Percentiles rank a stretch among this genome's conserved stretches.
phyloP scores from a whole-genome alignment of 2,797 vertebrate genomes.

The Sus cebifrons region DNA sequence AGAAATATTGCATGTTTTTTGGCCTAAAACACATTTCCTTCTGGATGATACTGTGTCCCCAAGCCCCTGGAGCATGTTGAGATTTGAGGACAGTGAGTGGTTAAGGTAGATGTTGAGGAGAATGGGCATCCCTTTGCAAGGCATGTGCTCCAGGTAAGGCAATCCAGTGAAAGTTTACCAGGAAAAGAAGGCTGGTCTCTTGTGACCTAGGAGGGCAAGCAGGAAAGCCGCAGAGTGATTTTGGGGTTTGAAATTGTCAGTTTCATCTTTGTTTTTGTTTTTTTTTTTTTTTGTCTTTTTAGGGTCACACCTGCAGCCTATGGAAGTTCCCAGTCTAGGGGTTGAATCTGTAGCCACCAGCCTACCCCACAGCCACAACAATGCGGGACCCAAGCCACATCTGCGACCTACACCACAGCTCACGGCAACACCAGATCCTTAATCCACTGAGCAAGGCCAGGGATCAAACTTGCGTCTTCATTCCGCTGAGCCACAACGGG shows the following conservation, averaged over 20 bases:
- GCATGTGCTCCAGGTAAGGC: background rate
- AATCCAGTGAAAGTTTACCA: background rate
- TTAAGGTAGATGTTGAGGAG: background rate
- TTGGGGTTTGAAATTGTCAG: background rate
- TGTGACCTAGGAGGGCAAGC: background rate
- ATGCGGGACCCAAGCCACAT: too few relatives aligned
- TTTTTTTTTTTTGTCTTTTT: too few relatives aligned
- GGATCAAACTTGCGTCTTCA: too few relatives aligned
- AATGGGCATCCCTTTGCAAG: background rate
- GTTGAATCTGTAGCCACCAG: too few relatives aligned
- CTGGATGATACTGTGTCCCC: background rate
- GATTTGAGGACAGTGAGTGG: background rate
- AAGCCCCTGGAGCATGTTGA: background rate
- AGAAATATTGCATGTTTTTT: background rate
- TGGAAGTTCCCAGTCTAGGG: too few relatives aligned
- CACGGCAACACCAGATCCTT: too few relatives aligned
- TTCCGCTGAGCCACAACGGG: too few relatives aligned
- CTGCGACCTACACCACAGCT: too few relatives aligned
- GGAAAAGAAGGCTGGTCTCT: background rate
- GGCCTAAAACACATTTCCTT: background rate
- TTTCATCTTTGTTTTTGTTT: background rate
- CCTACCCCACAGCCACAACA: too few relatives aligned
- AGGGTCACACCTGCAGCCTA: too few relatives aligned
- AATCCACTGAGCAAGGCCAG: too few relatives aligned
- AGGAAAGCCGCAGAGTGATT: background rate